phyloP scores from a whole-genome alignment of 2,113 vertebrate genomes.

The Haemorhous mexicanus region DNA sequence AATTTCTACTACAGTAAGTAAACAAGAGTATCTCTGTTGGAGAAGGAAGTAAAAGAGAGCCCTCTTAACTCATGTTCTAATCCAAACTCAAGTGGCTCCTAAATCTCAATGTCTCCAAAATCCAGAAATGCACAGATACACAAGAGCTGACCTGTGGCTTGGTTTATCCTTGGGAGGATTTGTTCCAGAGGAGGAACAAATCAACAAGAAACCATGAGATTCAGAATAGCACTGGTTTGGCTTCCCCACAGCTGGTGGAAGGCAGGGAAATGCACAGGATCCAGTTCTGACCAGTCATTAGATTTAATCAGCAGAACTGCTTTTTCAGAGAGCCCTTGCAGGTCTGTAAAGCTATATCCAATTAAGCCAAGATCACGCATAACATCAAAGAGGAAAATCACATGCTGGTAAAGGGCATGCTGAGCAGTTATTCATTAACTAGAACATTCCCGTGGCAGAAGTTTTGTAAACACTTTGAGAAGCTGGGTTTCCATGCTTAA shows the following conservation, averaged over 20 bases:
- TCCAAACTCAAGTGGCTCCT: neutral
- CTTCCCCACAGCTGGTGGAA: neutral
- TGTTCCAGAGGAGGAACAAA: neutral
- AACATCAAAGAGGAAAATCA: slow-evolving; percentile 58
- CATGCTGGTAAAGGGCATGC: slow-evolving; percentile 37
- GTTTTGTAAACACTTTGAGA: slow-evolving; percentile 15
- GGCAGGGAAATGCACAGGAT: neutral
- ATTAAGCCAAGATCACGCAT: slow-evolving; percentile 37
- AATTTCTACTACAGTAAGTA: neutral
- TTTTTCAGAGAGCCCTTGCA: neutral
- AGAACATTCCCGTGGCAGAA: slow-evolving; percentile 25
- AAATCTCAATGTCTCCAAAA: neutral
- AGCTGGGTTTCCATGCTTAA: neutral
- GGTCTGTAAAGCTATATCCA: slow-evolving; percentile 31
- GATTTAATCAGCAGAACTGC: slow-evolving; percentile 38
- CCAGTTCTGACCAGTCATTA: slow-evolving; percentile 32
- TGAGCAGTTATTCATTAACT: slow-evolving; percentile 49
- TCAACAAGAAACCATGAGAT: neutral
- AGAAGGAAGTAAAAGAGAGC: neutral
- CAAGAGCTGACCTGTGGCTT: neutral
- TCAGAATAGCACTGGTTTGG: neutral
- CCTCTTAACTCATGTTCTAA: neutral
- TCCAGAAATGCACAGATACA: neutral
- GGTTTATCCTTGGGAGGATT: neutral
- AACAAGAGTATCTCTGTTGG: neutral